Percentiles rank a stretch among this genome's conserved stretches.
phyloP scores from a whole-genome alignment of 64 coral and sea anemone species.

The Trachythela sp. region DNA sequence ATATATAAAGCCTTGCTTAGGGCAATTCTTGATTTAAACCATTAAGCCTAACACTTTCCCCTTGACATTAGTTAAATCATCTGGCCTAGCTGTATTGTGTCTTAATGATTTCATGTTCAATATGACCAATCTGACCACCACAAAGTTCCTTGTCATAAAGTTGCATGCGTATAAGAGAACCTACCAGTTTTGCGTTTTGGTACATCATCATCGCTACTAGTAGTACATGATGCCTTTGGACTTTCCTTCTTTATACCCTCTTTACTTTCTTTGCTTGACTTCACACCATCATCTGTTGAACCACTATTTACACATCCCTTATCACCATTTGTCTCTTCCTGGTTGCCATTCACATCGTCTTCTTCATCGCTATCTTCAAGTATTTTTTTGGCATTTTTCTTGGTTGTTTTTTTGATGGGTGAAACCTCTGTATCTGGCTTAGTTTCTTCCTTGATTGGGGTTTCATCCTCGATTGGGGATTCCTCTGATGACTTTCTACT shows the following conservation, averaged over 20 bases:
- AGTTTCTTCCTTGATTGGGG: neutral
- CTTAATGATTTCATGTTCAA: too few species aligned
- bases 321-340: neutral
- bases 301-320: neutral
- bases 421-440: neutral
- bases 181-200: constrained; percentile 15
- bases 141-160: too few species aligned
- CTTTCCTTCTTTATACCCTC: neutral
- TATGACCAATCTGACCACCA: too few species aligned
- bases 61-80: too few species aligned
- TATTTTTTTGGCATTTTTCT: neutral
- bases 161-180: neutral
- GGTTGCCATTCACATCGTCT: neutral
- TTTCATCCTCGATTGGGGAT: neutral
- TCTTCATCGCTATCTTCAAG: constrained; percentile 17
- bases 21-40: neutral
- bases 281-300: too few species aligned
- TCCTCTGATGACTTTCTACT: neutral
- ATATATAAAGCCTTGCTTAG: neutral
- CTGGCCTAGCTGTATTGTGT: too few species aligned
- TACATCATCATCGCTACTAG: neutral
- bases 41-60: neutral
- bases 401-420: neutral
- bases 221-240: neutral
- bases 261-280: neutral